Base-by-base conservation (phyloP, 2,113 vertebrate genomes). In the Melanerpes aurifrons region DNA sequence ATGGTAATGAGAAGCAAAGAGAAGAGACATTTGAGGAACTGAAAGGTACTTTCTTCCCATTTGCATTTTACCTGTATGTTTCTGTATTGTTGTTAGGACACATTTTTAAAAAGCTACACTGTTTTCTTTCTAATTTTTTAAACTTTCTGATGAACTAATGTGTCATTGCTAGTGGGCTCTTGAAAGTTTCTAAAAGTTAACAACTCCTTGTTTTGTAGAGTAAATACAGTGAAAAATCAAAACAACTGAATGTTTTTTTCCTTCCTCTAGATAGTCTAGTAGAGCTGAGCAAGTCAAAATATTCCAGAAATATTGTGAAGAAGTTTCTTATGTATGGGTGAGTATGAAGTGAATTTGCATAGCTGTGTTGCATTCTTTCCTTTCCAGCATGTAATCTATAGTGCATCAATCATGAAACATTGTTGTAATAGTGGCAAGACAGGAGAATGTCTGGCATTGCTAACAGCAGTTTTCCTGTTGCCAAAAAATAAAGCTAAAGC, bases 251-350 rank as follows among this genome's bases (percentile, higher is more conserved):
- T 83, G 5, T n/a, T 57, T n/a, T 88, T 83, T 93, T 15, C 58
- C 28, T 94, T 96, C 80, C 63, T 82, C 48, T 89, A 99, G 99
- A 97, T 43, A 97, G 98, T 94, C 83, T 99, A 58, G 82, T 99
- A 72, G 97, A 97, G 81, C 86, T 99, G 96, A 99, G 98, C 92
- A 99, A 99, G 95, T 99, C 99, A 14, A 99, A 98, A 93, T 99
- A 99, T 56, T 99, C 98, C 93, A 98, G 96, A 97, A 99, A 99
- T 89, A 98, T 99, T 89, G 99, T 99, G 84, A 99, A 99, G 94
- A 99, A 99, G 70, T 98, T 99, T 97, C 98, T 99, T 61, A 99
- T 99, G 98, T 99, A 99, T 88, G 99, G 99, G 99, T 99, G 94
- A 97, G 98, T 98, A 90, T 85, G 64, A 69, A 59, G 47, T 48